Percentiles rank a stretch among this genome's conserved stretches.
phyloP scores from a whole-genome alignment of 2,888 invertebrate species.

The Endomychus coccineus region DNA sequence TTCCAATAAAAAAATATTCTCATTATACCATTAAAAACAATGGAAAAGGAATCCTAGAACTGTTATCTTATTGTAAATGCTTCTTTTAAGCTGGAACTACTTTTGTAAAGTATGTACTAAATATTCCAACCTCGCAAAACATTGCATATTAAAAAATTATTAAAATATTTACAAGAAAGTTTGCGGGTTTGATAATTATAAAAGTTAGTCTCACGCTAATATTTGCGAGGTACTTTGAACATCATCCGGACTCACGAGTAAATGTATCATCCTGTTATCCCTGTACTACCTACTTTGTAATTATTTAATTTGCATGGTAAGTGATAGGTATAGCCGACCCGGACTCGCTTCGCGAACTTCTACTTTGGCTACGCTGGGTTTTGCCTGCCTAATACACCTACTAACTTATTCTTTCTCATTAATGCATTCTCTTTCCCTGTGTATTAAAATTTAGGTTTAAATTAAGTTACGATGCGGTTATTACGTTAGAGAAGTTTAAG shows the following conservation, averaged over 20 bases:
- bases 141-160: constrained; percentile 26
- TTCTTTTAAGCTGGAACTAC: too few relatives aligned
- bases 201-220: constrained; percentile 36
- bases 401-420: constrained; percentile 40
- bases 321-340: constrained; percentile 40
- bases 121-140: constrained; percentile 1
- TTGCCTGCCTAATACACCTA: constrained; percentile 28
- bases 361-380: constrained; percentile 26
- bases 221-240: constrained; percentile 35
- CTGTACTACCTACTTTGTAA: constrained; percentile 40
- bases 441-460: constrained; percentile 33
- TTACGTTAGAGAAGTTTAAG: constrained; percentile 38
- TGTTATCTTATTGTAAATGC: too few relatives aligned
- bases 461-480: constrained; percentile 39
- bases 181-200: constrained; percentile 35
- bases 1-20: too few relatives aligned
- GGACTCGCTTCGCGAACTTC: constrained; percentile 33
- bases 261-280: constrained; percentile 33
- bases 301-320: constrained; percentile 44
- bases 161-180: constrained; percentile 39
- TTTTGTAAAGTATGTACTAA: too few relatives aligned
- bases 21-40: too few relatives aligned
- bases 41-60: too few relatives aligned
- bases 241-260: constrained; percentile 25
- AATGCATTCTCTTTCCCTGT: constrained; percentile 27